Conservation (phyloP, 1,140 invertebrate genomes). For the Lepidurus couesii region DNA sequence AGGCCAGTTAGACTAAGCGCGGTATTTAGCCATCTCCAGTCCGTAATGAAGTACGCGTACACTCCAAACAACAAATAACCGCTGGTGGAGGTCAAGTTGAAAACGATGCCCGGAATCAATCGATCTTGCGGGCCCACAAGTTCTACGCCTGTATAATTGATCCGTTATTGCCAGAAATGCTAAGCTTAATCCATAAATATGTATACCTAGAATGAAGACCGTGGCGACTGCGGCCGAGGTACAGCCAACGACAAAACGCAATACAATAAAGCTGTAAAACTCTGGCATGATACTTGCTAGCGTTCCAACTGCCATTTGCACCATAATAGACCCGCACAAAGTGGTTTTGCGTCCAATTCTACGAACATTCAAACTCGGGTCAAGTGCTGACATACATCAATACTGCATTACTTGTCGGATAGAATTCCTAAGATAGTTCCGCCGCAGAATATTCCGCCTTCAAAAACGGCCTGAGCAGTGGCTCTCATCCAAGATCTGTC, state of each 20-base stretch:
- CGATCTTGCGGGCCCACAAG: slow-evolving; percentile 41
- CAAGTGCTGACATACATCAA: not conserved
- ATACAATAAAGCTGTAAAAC: slow-evolving; percentile 36
- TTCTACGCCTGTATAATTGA: slow-evolving; percentile 40
- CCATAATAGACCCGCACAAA: not conserved
- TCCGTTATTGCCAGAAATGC: not conserved
- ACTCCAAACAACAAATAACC: slow-evolving; percentile 42
- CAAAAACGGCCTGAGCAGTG: not conserved
- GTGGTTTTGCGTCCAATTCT: slow-evolving; percentile 38
- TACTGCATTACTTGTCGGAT: not conserved
- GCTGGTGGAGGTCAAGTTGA: slow-evolving; percentile 43
- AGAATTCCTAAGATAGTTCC: not conserved
- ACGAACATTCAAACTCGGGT: not conserved
- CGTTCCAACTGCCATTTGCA: slow-evolving; percentile 37
- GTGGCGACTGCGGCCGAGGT: slow-evolving; percentile 39
- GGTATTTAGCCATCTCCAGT: slow-evolving; percentile 42
- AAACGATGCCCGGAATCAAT: slow-evolving; percentile 41
- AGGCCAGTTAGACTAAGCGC: slow-evolving; percentile 36
- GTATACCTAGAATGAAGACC: slow-evolving; percentile 40
- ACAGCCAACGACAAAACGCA: slow-evolving; percentile 40
- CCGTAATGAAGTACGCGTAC: slow-evolving; percentile 42
- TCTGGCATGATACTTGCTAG: slow-evolving; percentile 38
- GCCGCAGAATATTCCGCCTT: not conserved
- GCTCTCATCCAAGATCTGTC: not conserved
- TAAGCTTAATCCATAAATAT: not conserved